Conservation (phyloP, 2,797 vertebrate species). For the Eulemur rubriventer region DNA sequence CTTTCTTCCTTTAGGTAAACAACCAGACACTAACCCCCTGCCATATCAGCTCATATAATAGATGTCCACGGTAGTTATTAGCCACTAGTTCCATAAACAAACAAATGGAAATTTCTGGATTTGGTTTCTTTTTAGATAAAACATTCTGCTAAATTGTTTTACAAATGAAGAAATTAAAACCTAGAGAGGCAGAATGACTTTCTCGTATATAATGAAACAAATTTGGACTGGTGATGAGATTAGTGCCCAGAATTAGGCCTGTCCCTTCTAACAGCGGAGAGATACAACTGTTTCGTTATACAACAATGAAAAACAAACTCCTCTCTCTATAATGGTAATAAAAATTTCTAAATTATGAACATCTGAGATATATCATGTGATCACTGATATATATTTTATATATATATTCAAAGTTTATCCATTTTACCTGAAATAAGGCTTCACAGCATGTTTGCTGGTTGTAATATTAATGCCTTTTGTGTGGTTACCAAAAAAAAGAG, state of each 20-base stretch:
- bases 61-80: not conserved
- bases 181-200: not conserved
- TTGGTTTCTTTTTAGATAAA: not conserved
- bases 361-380: not conserved
- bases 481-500: not conserved
- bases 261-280: not conserved
- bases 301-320: not conserved
- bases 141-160: not conserved
- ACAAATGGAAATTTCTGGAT: not conserved
- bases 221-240: not conserved
- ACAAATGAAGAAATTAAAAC: slow-evolving; percentile 4
- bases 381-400: not conserved
- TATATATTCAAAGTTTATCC: not conserved
- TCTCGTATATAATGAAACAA: not conserved
- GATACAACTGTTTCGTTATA: not conserved
- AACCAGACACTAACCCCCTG: not conserved
- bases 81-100: not conserved
- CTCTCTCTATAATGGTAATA: not conserved
- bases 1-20: not conserved
- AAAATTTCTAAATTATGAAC: not conserved
- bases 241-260: not conserved
- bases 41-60: not conserved
- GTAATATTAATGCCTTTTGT: not conserved
- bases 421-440: not conserved
- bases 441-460: not conserved